Conservation (phyloP, 2,888 invertebrate genomes). For the Drosophila anomelani region DNA sequence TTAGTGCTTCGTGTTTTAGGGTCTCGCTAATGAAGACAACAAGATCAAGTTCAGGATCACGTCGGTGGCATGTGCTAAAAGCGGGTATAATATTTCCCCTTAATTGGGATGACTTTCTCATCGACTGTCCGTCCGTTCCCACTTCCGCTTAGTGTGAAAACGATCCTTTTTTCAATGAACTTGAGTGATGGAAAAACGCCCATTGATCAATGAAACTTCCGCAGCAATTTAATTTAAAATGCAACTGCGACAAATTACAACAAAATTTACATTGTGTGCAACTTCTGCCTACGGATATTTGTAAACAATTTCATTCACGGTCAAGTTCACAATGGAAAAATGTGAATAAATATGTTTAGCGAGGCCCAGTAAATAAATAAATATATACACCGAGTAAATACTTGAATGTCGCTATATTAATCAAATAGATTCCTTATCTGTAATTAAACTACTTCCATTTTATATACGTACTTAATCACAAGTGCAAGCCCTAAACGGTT, state of each 20-base stretch:
- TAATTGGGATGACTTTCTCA: background rate
- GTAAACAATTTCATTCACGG: conserved; percentile 42
- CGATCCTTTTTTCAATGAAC: conserved; percentile 30
- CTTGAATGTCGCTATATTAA: conserved; percentile 11
- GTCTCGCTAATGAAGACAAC: conserved; percentile 26
- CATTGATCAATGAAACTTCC: conserved; percentile 14
- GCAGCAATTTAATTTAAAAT: conserved; percentile 23
- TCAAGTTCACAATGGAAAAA: conserved; percentile 43
- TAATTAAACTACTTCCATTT: conserved; percentile 20
- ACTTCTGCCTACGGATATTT: conserved; percentile 19
- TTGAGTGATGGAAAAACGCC: conserved; percentile 14
- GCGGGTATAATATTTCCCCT: conserved; percentile 9
- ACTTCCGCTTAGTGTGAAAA: conserved; percentile 30
- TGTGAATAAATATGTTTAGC: conserved; percentile 28
- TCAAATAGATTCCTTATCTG: conserved; percentile 43
- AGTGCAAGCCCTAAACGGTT: conserved; percentile 17
- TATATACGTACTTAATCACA: background rate
- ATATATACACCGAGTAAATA: conserved; percentile 6
- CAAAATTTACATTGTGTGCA: conserved; percentile 4
- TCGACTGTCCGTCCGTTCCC: background rate
- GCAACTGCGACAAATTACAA: conserved; percentile 27
- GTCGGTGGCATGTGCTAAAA: background rate
- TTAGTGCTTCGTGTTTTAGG: conserved; percentile 17
- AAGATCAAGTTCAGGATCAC: conserved; percentile 39
- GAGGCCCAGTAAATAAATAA: conserved; percentile 14